Conservation (phyloP, 2,113 vertebrate species). For the Microcebus lehilahytsara region DNA sequence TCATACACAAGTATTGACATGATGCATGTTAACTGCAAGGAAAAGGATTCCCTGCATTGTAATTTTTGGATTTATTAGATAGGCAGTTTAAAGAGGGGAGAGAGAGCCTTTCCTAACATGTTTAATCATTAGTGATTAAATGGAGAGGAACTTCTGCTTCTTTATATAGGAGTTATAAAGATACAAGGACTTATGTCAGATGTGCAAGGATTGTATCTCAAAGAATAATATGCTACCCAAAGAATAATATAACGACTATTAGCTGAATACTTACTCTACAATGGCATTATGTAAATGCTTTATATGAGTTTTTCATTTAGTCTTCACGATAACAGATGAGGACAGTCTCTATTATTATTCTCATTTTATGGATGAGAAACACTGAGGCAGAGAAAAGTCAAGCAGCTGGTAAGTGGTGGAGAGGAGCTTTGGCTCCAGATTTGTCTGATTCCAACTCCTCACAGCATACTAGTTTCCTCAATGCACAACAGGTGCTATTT, state of each 20-base stretch:
- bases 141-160: neutral
- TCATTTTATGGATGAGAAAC: neutral
- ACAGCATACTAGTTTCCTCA: neutral
- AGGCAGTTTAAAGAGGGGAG: neutral
- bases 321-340: neutral
- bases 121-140: neutral
- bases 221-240: neutral
- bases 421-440: neutral
- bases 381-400: neutral
- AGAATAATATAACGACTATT: neutral
- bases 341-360: neutral
- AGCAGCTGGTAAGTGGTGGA: neutral
- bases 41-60: neutral
- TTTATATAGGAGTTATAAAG: neutral
- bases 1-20: neutral
- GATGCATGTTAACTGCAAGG: neutral
- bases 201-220: neutral
- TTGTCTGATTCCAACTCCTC: rapidly evolving
- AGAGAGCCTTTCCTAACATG: neutral
- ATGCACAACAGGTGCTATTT: neutral
- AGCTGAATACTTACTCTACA: neutral
- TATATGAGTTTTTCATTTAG: neutral
- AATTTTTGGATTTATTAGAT: neutral
- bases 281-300: neutral
- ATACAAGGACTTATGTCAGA: neutral